Evolutionary conservation across 2,797 vertebrate species (phyloP).

Genomic region (Chrysocyon brachyurus): DNA sequence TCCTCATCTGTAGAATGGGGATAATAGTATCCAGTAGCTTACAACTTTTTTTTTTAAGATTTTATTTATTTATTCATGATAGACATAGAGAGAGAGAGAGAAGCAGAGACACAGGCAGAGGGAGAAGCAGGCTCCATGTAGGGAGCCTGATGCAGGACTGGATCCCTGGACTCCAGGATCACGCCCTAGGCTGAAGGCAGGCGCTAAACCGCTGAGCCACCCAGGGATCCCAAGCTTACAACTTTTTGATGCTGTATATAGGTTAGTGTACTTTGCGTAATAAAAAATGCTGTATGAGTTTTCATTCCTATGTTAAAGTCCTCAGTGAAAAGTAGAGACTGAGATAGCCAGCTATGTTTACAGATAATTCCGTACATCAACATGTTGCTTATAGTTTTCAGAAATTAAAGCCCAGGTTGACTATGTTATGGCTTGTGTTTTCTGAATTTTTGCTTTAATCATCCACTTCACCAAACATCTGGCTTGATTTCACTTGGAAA

Average conservation of each 20-base stretch:
- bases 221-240: neutral
- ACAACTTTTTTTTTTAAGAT: neutral
- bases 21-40: neutral
- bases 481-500: slow-evolving; percentile 12
- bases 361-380: neutral
- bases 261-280: neutral
- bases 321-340: neutral
- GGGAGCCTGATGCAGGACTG: too few relatives aligned
- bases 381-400: neutral
- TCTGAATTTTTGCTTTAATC: slow-evolving; percentile 21
- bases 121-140: too few relatives aligned
- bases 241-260: neutral
- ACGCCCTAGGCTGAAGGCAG: too few relatives aligned
- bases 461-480: neutral
- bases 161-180: too few relatives aligned
- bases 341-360: neutral
- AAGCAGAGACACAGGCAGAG: too few relatives aligned
- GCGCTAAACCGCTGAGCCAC: too few relatives aligned
- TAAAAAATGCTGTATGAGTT: neutral
- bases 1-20: neutral
- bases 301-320: neutral
- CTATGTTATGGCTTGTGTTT: neutral
- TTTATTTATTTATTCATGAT: too few relatives aligned
- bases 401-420: neutral
- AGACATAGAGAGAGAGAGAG: too few relatives aligned